phyloP scores from a whole-genome alignment of 1,140 invertebrate species.

The Orchesella cincta region DNA sequence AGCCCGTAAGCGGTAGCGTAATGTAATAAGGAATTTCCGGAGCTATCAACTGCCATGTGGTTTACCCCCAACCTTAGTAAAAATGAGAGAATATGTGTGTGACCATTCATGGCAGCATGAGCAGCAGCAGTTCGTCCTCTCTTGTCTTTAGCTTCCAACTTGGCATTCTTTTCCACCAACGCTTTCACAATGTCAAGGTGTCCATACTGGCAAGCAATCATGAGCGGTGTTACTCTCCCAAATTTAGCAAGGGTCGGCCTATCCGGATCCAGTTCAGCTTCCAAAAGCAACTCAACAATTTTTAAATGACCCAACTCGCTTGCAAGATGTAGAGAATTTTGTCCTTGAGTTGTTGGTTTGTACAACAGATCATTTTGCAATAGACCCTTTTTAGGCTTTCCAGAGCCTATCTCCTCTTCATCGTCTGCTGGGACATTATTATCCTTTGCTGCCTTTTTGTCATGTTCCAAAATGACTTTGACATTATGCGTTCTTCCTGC shows the following conservation, averaged over 20 bases:
- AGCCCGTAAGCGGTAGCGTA: slow-evolving; percentile 64
- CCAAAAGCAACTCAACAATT: slow-evolving; percentile 57
- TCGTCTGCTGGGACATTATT: slow-evolving; percentile 15
- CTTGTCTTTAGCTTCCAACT: slow-evolving; percentile 56
- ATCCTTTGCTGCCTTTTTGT: slow-evolving; percentile 14
- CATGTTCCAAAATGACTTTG: slow-evolving; percentile 56
- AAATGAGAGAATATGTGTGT: slow-evolving; percentile 59
- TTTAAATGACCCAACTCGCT: slow-evolving; percentile 56
- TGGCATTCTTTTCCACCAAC: slow-evolving; percentile 42
- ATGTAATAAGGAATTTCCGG: slow-evolving; percentile 61
- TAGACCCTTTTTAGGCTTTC: neutral
- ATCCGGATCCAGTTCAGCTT: slow-evolving; percentile 56
- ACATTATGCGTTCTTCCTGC: slow-evolving; percentile 59
- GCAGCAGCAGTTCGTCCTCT: slow-evolving; percentile 59
- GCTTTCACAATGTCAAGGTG: slow-evolving; percentile 51
- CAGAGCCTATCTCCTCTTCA: slow-evolving; percentile 7
- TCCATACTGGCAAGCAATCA: slow-evolving; percentile 47
- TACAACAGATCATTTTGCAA: slow-evolving; percentile 53
- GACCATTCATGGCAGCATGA: slow-evolving; percentile 62
- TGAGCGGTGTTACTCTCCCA: slow-evolving; percentile 45
- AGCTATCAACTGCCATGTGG: slow-evolving; percentile 58
- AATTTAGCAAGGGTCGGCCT: slow-evolving; percentile 55
- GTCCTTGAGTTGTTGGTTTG: slow-evolving; percentile 54
- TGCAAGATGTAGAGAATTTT: slow-evolving; percentile 60
- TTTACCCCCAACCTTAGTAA: slow-evolving; percentile 59